phyloP scores from a whole-genome alignment of 2,113 vertebrate genomes.

The Rafetus swinhoei region DNA sequence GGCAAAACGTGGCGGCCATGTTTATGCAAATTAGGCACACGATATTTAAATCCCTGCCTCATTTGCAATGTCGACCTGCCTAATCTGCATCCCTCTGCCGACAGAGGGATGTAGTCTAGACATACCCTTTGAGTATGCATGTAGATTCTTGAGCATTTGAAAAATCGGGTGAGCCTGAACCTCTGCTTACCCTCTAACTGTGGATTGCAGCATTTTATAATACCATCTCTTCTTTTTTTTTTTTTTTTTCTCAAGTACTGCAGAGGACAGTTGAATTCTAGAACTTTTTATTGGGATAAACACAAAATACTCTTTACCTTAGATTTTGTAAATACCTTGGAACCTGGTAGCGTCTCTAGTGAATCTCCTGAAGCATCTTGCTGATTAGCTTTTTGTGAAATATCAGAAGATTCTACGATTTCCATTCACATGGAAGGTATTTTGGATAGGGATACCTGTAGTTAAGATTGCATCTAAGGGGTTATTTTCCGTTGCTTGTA shows the following conservation, averaged over 20 bases:
- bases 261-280: not conserved
- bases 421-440: not conserved
- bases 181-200: not conserved
- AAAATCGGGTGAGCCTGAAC: not conserved
- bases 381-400: not conserved
- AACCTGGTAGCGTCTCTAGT: not conserved
- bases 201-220: conserved; percentile 6
- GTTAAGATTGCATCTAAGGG: not conserved
- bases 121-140: conserved; percentile 11
- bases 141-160: conserved; percentile 34
- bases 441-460: conserved; percentile 43
- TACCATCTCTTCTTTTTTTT: not conserved
- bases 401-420: not conserved
- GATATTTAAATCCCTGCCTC: too few relatives aligned
- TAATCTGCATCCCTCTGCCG: too few relatives aligned
- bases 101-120: too few relatives aligned
- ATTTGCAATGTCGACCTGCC: too few relatives aligned
- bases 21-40: too few relatives aligned
- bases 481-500: not conserved
- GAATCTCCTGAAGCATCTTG: conserved; percentile 32
- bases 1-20: too few relatives aligned
- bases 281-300: not conserved
- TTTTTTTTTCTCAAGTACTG: not conserved
- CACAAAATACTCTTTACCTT: not conserved
- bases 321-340: not conserved